Evolutionary conservation across 2,888 invertebrate genomes (phyloP).

Genomic region (Stenchaetothrips biformis): DNA sequence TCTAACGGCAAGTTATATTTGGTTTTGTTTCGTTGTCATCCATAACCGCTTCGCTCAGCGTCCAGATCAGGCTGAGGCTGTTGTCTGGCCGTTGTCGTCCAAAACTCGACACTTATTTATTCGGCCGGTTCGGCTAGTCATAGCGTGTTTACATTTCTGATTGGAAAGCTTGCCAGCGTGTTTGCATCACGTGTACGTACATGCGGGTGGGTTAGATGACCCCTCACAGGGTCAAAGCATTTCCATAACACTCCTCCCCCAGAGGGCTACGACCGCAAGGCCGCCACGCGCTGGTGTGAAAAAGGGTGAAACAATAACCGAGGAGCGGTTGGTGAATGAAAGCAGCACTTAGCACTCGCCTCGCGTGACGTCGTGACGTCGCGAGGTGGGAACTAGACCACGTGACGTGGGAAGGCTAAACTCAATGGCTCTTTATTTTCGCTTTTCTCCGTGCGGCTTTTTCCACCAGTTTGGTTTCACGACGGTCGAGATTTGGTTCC

Average conservation of each 20-base stretch:
- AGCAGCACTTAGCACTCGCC: background rate
- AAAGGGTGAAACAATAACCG: background rate
- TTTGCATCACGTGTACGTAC: background rate
- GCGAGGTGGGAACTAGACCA: background rate
- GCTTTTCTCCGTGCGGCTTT: background rate
- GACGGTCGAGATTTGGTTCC: background rate
- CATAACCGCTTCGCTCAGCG: too few species aligned
- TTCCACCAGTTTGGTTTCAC: background rate
- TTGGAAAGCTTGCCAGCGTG: background rate
- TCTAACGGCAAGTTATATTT: too few species aligned
- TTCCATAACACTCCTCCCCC: background rate
- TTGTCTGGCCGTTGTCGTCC: too few species aligned
- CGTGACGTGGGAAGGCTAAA: background rate
- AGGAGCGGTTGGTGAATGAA: background rate
- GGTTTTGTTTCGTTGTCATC: too few species aligned
- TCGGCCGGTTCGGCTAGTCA: background rate
- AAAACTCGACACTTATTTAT: too few species aligned
- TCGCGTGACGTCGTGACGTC: background rate
- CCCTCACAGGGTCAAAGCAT: background rate
- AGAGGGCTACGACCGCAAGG: background rate
- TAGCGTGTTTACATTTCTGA: background rate
- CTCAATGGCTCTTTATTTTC: background rate
- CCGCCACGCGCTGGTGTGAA: background rate
- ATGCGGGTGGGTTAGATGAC: background rate
- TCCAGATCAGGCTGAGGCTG: too few species aligned